phyloP scores from a whole-genome alignment of 2,797 vertebrate genomes.

The Acrossocheilus fasciatus region DNA sequence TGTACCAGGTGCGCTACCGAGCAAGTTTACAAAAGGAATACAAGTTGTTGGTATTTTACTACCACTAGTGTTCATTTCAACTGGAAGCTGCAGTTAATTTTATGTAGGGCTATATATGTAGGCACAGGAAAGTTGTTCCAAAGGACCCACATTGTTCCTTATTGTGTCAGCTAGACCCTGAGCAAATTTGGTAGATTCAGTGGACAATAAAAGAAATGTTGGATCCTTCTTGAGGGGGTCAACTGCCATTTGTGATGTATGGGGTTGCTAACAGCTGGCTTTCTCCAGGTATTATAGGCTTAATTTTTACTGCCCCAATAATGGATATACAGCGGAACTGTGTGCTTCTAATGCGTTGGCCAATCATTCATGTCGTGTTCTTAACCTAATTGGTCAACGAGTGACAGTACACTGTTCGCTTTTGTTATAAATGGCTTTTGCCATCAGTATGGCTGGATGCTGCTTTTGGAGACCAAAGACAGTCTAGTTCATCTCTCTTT shows the following conservation, averaged over 20 bases:
- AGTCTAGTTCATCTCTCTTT: constrained; percentile 62
- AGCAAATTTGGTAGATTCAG: background rate
- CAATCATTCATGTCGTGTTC: constrained; percentile 7
- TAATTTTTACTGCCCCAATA: background rate
- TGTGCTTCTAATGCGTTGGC: background rate
- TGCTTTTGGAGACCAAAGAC: constrained; percentile 49
- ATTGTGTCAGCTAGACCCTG: background rate
- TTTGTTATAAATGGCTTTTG: constrained; percentile 53
- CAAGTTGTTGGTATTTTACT: background rate
- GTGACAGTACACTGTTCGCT: constrained; percentile 11
- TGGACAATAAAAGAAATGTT: background rate
- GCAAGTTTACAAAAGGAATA: background rate
- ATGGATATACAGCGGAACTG: background rate
- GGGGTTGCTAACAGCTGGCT: background rate
- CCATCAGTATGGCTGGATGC: constrained; percentile 59
- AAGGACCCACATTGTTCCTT: background rate
- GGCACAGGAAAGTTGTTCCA: background rate
- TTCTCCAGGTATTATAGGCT: background rate
- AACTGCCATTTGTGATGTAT: background rate
- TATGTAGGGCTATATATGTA: background rate
- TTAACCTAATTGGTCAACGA: constrained; percentile 52
- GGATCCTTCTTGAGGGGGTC: background rate
- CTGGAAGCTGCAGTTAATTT: background rate
- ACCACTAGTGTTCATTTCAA: background rate
- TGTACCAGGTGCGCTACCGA: background rate